A percentile compares a stretch with the other conserved stretches of the same genome.
These are phyloP conservation scores for Silurus aristotelis DNA, from an alignment of 2,797 vertebrate genomes.

Conservation along the genomic window DNA sequence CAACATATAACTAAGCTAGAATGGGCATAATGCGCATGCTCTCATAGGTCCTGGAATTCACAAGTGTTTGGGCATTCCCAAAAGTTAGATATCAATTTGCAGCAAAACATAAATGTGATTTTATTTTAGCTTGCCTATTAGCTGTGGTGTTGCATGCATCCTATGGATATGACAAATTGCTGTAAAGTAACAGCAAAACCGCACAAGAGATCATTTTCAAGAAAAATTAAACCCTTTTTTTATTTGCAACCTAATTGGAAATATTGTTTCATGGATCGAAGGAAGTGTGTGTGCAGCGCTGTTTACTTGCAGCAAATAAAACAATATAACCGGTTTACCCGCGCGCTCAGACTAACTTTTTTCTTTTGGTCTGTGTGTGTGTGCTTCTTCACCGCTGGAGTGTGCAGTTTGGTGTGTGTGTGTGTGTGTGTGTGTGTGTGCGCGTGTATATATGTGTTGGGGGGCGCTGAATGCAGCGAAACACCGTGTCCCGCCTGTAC, in stretches of 20 bases:
- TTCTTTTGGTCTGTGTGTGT: not conserved
- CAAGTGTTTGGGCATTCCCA: not conserved
- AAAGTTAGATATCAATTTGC: not conserved
- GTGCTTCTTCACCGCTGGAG: not conserved
- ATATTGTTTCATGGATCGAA: not conserved
- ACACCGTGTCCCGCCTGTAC: not conserved
- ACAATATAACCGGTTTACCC: not conserved
- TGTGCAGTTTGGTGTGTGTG: not conserved
- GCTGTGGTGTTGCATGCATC: not conserved
- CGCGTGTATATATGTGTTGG: not conserved
- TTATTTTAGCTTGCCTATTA: not conserved
- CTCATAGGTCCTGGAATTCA: not conserved
- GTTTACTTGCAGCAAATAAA: not conserved
- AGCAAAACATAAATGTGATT: not conserved
- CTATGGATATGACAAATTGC: not conserved
- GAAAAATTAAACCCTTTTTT: not conserved
- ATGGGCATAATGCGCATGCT: not conserved
- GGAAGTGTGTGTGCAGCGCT: not conserved
- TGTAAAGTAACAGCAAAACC: not conserved
- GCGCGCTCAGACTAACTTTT: constrained; percentile 17
- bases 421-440: not conserved
- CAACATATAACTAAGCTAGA: constrained; percentile 9
- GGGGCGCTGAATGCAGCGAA: not conserved
- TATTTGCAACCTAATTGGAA: not conserved
- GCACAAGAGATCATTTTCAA: not conserved